phyloP scores from a whole-genome alignment of 2,113 vertebrate species.

The Platysternon megacephalum region DNA sequence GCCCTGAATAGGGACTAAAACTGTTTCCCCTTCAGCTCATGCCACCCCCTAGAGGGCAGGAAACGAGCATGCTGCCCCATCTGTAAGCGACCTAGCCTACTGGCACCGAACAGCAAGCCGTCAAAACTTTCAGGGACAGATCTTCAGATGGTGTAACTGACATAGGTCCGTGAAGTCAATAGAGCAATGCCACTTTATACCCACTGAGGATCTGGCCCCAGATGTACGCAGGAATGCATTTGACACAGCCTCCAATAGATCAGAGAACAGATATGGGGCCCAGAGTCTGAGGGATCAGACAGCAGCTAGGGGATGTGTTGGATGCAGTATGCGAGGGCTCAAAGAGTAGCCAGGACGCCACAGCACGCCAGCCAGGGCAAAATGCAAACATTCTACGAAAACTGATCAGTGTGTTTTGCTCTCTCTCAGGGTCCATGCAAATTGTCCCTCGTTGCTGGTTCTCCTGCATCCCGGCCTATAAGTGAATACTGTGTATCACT shows the following conservation, averaged over 20 bases:
- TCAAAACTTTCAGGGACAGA: neutral
- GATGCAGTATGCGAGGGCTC: neutral
- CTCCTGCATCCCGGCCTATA: neutral
- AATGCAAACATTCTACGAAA: neutral
- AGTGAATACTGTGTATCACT: neutral
- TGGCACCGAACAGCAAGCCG: neutral
- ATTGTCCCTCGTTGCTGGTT: no score
- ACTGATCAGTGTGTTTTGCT: neutral
- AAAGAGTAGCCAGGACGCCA: neutral
- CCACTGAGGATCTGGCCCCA: neutral
- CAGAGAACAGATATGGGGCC: neutral
- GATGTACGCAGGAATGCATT: neutral
- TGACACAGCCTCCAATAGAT: neutral
- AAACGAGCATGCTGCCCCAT: neutral
- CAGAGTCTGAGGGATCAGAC: neutral
- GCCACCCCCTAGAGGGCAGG: neutral
- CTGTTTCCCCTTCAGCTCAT: neutral
- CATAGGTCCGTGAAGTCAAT: neutral
- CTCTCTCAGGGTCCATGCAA: neutral
- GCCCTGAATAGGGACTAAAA: neutral
- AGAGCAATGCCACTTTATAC: neutral
- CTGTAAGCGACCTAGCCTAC: neutral
- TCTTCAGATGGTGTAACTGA: neutral
- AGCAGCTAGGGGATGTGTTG: neutral
- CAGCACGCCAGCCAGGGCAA: neutral